Conservation (phyloP, 1,140 invertebrate genomes). For the Hypsibius dujardini region DNA sequence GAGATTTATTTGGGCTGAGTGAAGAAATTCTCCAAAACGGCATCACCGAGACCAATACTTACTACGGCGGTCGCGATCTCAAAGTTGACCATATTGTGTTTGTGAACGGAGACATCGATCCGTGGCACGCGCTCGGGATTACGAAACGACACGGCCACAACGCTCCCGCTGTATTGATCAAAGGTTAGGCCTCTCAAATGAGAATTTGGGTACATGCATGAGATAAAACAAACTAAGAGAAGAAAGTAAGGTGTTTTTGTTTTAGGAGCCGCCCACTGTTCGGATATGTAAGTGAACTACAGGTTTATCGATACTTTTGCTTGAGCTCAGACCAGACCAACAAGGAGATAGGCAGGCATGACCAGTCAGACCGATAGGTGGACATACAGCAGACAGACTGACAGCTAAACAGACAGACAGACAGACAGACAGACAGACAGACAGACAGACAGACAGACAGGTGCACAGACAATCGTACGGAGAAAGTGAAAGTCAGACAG, state of each 20-base stretch:
- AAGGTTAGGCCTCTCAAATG: slow-evolving; percentile 21
- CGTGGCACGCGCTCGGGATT: slow-evolving; percentile 64
- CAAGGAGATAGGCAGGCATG: too few species aligned
- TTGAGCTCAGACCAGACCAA: too few species aligned
- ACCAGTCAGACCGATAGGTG: too few species aligned
- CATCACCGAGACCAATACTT: slow-evolving; percentile 51
- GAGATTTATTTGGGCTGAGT: slow-evolving; percentile 56
- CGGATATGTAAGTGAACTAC: not conserved
- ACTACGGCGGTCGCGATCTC: slow-evolving; percentile 57
- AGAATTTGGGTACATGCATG: not conserved
- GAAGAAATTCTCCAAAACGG: slow-evolving; percentile 40
- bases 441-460: too few species aligned
- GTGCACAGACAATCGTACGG: too few species aligned
- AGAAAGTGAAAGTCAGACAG: too few species aligned
- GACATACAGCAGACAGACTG: too few species aligned
- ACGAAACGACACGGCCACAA: slow-evolving; percentile 27
- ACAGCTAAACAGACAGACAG: too few species aligned
- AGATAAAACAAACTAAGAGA: not conserved
- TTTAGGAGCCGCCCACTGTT: slow-evolving; percentile 1
- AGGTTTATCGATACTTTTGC: too few species aligned
- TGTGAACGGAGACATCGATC: slow-evolving; percentile 75
- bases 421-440: too few species aligned
- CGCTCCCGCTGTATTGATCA: slow-evolving; percentile 30
- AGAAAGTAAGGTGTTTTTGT: not conserved
- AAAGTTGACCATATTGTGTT: slow-evolving; percentile 56